Evolutionary conservation across 2,888 invertebrate genomes (phyloP), one percentile per base, ranked within the genome.

Genomic region (Callyntrura guangdongensis): DNA sequence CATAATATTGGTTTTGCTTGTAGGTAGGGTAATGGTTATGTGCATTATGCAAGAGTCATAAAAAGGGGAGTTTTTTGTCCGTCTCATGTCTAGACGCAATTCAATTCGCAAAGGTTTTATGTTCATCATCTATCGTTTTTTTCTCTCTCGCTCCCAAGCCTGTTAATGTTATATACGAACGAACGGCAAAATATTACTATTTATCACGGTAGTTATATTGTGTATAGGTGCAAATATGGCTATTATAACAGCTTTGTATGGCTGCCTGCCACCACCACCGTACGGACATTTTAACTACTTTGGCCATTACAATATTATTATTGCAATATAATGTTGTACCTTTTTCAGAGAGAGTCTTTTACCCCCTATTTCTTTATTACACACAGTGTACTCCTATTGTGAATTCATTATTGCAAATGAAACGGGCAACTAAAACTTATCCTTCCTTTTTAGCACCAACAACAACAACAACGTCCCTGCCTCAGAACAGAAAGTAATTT

Each of bases 11-110:
- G 36, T 45, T 61, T 82, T 59, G 59, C 61, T 61, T 61, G 45
- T 61, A 82, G 59, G 61, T 82, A 82, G 79, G 61, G 81, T 45
- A 61, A 82, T 82, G 81, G 81, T 61, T 82, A 72, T 88, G 88
- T 88, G 88, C 88, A 88, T 88, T 88, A 88, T 88, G 88, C 88
- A 88, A 88, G 67, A 88, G 82, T 82, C 82, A 69, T 88, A 82
- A 88, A 88, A 79, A 87, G 47, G 81, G 82, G 82, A 82, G 82
- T 53, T 82, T 88, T 82, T 82, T 88, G 82, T 72, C 61, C 88
- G 82, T 82, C 86, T 79, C 61, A 64, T 79, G 86, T 86, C 88
- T 88, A 88, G 88, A 88, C 88, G 64, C 81, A 45, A 82, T 82
- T 82, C 81, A 82, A 59, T 82, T 82, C 81, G 59, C 81, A 82